A percentile compares a stretch with the other conserved stretches of the same genome.
Conservation (phyloP, 2,113 vertebrate species). For the Pomatorhinus ruficollis region DNA sequence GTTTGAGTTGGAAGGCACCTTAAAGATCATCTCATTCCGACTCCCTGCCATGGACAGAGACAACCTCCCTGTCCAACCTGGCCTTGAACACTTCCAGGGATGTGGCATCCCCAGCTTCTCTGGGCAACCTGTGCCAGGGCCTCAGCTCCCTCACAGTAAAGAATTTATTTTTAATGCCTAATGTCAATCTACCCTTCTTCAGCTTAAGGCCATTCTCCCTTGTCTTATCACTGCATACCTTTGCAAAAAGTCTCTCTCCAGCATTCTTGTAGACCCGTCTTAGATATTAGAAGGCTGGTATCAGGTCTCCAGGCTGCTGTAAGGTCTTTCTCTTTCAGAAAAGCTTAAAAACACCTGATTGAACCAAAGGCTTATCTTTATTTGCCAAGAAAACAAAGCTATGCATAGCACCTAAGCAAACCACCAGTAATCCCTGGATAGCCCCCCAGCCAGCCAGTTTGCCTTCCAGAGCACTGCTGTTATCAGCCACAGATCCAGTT, state of each 20-base stretch:
- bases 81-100: background rate
- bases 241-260: background rate
- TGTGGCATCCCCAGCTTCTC: background rate
- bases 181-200: background rate
- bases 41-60: background rate
- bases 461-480: background rate
- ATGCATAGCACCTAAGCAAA: background rate
- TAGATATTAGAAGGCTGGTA: background rate
- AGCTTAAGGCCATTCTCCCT: background rate
- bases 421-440: background rate
- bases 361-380: background rate
- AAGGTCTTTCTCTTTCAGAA: background rate
- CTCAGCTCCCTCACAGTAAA: background rate
- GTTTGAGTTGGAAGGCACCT: background rate
- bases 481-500: background rate
- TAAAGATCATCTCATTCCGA: background rate
- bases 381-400: conserved; percentile 31
- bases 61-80: background rate
- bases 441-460: background rate
- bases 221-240: background rate
- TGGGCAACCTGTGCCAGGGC: background rate
- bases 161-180: background rate
- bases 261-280: background rate
- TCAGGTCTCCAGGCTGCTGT: background rate
- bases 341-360: background rate